Evolutionary conservation across 2,113 vertebrate species (phyloP), one percentile per base, ranked within the genome.

Genomic region (Scophthalmus maximus): DNA sequence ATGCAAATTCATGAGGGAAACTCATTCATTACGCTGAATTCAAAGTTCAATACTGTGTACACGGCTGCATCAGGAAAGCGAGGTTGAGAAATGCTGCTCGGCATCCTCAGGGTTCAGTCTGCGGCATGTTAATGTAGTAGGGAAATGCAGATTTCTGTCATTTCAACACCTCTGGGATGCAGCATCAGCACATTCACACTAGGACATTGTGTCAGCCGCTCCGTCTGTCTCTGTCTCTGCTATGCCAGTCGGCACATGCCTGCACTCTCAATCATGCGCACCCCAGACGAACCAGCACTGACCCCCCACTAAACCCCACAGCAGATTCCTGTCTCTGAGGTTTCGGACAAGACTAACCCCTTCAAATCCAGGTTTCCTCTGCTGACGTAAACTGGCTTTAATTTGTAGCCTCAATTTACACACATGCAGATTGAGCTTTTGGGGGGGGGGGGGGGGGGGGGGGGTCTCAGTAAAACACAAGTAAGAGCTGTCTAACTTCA

Each of bases 351-450:
- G 53, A 50, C n/a, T 73, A 62, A 53, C 36, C 30, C 58, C 8
- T 17, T 59, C 3, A 70, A 65, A 72, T 77, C 56, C 57, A 72
- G 57, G 58, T 58, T 46, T 10, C 32, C n/a, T 55, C 8, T 47
- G 11, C 10, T 63, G 73, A 79, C 76, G 66, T 34, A 20, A 23
- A 6, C n/a, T n/a, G n/a, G n/a, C n/a, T n/a, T n/a, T n/a, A n/a
- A n/a, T n/a, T n/a, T n/a, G n/a, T n/a, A n/a, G n/a, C n/a, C n/a
- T n/a, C n/a, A n/a, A n/a, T n/a, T n/a, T n/a, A n/a, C n/a, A n/a
- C n/a, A n/a, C n/a, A n/a, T n/a, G n/a, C n/a, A n/a, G n/a, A n/a
- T n/a, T n/a, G n/a, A n/a, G n/a, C n/a, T n/a, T n/a, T n/a, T n/a
- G n/a, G n/a, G n/a, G n/a, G n/a, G n/a, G n/a, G n/a, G n/a, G n/a